Evolutionary conservation across 2,113 vertebrate genomes (phyloP), one percentile per base, ranked within the genome.

Genomic region (Corythaixoides concolor): DNA sequence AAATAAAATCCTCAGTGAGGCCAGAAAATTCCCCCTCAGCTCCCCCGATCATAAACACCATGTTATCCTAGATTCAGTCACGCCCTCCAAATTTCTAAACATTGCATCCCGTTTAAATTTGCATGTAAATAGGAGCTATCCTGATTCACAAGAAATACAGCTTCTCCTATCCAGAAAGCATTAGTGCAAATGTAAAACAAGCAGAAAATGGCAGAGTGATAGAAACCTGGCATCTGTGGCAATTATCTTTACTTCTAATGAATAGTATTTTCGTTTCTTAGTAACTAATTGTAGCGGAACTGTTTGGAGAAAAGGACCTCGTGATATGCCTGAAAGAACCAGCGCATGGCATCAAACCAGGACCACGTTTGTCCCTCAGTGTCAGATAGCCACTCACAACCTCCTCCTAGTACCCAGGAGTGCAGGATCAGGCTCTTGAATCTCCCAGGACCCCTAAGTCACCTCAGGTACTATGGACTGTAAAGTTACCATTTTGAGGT

Each of bases 201-300:
- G 82, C 82, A 88, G 81, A 96, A 95, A 97, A 88, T 8, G 33
- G 75, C 28, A 70, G 50, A 52, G 75, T 16, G 45, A 64, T 75
- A 82, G 88, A 79, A 95, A 84, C 56, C 43, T 88, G 84, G 37
- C 80, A 89, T 79, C 72, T 18, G 0, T 52, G 66, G 68, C 33
- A 89, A 78, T 88, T 95, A 78, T 73, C 91, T 91, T 93, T 79
- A 85, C 49, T 78, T 75, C 45, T 89, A 62, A 90, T n/a, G 66
- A 96, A 92, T 5, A 89, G 27, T 1, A 1, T 56, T 32, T 87
- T 87, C 0, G 4, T 89, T 86, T 80, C 82, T 89, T 64, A 72
- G 88, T 67, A 90, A 93, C 76, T 92, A 81, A 92, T 96, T 62
- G 52, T 35, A 87, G 60, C 41, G 68, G 69, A 89, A 88, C 68